These are phyloP conservation scores for Rhegmatorhina hoffmannsi DNA, from an alignment of 2,113 vertebrate species.

Conservation along the genomic window DNA sequence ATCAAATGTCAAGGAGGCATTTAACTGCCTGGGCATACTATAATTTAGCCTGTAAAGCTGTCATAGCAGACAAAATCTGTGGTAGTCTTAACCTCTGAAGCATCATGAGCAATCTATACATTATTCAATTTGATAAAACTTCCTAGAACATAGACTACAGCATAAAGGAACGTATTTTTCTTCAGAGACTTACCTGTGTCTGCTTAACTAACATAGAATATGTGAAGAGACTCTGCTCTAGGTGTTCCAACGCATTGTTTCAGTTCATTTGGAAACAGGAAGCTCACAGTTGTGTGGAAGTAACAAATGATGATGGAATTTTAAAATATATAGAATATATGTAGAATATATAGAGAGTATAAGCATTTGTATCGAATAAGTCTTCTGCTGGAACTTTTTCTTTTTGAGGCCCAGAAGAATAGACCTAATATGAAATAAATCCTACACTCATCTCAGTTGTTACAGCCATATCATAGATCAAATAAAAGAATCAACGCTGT, in stretches of 20 bases:
- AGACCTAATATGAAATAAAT: neutral
- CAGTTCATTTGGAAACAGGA: neutral
- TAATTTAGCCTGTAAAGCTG: slow-evolving; percentile 34
- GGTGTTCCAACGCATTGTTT: neutral
- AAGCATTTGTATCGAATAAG: neutral
- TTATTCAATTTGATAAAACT: neutral
- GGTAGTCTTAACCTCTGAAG: neutral
- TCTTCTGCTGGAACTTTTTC: neutral
- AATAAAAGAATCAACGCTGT: rapidly evolving
- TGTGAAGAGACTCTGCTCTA: neutral
- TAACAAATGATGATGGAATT: neutral
- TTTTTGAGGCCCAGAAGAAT: neutral
- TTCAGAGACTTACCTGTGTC: neutral
- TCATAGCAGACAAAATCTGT: neutral
- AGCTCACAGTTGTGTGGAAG: neutral
- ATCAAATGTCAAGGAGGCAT: too few relatives aligned
- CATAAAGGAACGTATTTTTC: neutral
- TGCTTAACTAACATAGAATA: neutral
- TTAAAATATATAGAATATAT: neutral
- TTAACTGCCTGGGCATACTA: neutral
- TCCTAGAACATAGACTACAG: neutral
- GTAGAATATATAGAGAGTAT: too few relatives aligned
- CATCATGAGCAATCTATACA: neutral
- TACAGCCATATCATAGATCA: neutral
- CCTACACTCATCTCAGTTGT: neutral